A percentile compares a stretch with the other conserved stretches of the same genome.
Conservation (phyloP, 2,113 vertebrate genomes). For the Platanista minor region DNA sequence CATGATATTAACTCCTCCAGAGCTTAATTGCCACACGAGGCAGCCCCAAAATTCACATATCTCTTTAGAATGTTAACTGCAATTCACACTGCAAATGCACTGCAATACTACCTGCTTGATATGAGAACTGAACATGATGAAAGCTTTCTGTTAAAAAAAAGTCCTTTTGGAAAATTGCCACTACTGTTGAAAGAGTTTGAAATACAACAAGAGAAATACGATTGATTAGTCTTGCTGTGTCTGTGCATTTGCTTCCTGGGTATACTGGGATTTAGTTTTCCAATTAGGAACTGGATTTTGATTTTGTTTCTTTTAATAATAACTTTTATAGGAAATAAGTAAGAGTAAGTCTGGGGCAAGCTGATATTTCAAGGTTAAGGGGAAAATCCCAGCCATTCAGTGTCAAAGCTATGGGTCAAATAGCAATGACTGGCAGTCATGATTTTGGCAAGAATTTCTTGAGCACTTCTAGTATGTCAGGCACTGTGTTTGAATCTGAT, state of each 20-base stretch:
- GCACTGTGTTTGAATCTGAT: not conserved
- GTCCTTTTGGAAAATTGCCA: not conserved
- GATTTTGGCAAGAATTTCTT: not conserved
- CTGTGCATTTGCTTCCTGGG: not conserved
- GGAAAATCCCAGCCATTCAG: not conserved
- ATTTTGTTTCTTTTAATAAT: slow-evolving; percentile 43
- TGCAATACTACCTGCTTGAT: not conserved
- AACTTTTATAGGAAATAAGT: slow-evolving; percentile 36
- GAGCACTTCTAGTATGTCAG: not conserved
- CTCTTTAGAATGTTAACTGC: not conserved
- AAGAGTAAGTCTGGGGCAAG: not conserved
- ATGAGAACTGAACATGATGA: not conserved
- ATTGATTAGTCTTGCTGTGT: not conserved
- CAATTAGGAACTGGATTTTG: slow-evolving; percentile 6
- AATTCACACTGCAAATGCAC: not conserved
- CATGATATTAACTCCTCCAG: not conserved
- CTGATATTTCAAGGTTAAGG: not conserved
- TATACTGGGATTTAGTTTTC: slow-evolving; percentile 3
- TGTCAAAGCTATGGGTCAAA: not conserved
- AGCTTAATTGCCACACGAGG: not conserved
- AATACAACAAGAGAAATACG: not conserved
- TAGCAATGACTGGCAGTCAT: not conserved
- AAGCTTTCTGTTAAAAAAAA: not conserved
- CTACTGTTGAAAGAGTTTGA: not conserved
- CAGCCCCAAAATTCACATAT: not conserved